phyloP scores from a whole-genome alignment of 2,888 invertebrate genomes.

The Spisula subtruncata region DNA sequence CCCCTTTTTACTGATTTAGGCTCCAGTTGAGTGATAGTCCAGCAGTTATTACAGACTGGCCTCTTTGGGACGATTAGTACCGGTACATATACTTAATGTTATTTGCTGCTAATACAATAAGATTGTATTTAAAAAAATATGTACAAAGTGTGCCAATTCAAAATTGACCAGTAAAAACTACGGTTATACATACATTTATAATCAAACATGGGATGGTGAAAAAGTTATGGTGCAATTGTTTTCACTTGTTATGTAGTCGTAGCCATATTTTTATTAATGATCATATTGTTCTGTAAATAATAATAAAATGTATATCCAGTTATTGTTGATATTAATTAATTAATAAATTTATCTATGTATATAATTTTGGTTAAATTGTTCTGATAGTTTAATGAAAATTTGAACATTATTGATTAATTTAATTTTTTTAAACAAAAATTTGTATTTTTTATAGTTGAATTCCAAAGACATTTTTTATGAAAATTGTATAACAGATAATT shows the following conservation, averaged over 20 bases:
- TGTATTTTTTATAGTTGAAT: conserved; percentile 48
- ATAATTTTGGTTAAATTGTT: conserved; percentile 27
- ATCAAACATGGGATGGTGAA: conserved; percentile 13
- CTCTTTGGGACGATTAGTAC: no score
- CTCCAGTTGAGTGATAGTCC: no score
- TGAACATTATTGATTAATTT: conserved; percentile 31
- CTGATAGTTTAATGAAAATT: conserved; percentile 10
- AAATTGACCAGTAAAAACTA: conserved; percentile 10
- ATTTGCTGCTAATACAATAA: not conserved
- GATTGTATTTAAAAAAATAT: not conserved
- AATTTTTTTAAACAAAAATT: not conserved
- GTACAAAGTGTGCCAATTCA: conserved; percentile 2
- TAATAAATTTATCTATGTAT: conserved; percentile 21
- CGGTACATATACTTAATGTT: not conserved
- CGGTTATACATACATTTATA: conserved; percentile 7
- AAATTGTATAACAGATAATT: conserved; percentile 11
- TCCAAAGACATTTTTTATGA: conserved; percentile 34
- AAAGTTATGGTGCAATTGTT: conserved; percentile 40
- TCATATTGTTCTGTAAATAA: not conserved
- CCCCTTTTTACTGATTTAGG: no score
- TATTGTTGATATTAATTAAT: conserved; percentile 39
- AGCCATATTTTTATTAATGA: conserved; percentile 26
- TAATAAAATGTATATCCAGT: conserved; percentile 8
- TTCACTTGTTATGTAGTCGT: conserved; percentile 24
- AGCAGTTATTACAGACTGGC: no score